Base-by-base conservation (phyloP, 2,888 invertebrate genomes). In the Erannis defoliaria region DNA sequence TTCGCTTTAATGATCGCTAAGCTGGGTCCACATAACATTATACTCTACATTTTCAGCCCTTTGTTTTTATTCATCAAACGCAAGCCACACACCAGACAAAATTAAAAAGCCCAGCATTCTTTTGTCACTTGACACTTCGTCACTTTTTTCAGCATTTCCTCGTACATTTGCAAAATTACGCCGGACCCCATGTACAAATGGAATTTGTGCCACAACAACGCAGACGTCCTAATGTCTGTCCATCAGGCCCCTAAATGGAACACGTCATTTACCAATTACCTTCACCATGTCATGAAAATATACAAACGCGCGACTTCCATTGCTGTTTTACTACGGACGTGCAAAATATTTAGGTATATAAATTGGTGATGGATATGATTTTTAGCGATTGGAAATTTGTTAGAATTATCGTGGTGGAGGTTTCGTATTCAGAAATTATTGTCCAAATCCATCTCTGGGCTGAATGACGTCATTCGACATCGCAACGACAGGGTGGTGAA, bases 221-320 rank as follows among this genome's bases (percentile, higher is more conserved):
- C 89, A 91, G 91, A 91, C 91, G 80, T 85, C 84, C 87, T 92
- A 92, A 92, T 92, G 91, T 89, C 82, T 81, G 82, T 86, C 91
- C 90, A 91, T 92, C 90, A 90, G 86, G 76, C 76, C 85, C 84
- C 86, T 89, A 90, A 91, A 92, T 89, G 90, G 88, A 84, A 84
- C 86, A 88, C 89, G 89, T 90, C 90, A 90, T 82, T 87, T 86
- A 82, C 82, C 89, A 87, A 90, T 89, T 88, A 85, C 80, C 69
- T 62, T 57, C 65, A 68, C 68, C 64, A 68, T 29, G 21, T 6
- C 1, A 35, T 55, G 45, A 46, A 69, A 55, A 61, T 48, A 64
- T 63, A 16, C 8, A 18, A 4, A 5, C 14, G 16, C 14, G 40
- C 49, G 0, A 0, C 45, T 57, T 76, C 64, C 88, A 85, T 78